These are phyloP conservation scores for Brenthis daphne DNA, from an alignment of 2,888 invertebrate genomes.

Conservation along the genomic window DNA sequence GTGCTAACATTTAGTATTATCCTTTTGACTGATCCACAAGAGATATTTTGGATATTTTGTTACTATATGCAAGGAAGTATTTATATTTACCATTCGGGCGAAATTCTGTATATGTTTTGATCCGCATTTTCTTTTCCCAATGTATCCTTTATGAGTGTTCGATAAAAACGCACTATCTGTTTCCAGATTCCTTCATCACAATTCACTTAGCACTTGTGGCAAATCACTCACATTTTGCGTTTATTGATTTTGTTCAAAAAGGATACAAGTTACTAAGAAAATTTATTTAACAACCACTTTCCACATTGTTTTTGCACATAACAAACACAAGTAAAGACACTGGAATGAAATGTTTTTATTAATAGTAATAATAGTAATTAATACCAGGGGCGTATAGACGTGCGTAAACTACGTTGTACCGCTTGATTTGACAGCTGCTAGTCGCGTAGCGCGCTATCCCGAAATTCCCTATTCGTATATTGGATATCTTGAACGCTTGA, in stretches of 20 bases:
- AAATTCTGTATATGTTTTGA: conserved; percentile 74
- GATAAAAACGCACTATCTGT: conserved; percentile 64
- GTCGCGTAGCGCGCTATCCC: conserved; percentile 60
- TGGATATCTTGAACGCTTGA: conserved; percentile 61
- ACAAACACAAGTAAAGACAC: conserved; percentile 82
- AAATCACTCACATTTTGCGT: conserved; percentile 74
- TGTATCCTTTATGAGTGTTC: conserved; percentile 80
- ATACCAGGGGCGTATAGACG: conserved; percentile 12
- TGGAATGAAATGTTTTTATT: conserved; percentile 52
- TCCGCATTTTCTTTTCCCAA: conserved; percentile 81
- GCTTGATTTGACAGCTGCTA: conserved; percentile 80
- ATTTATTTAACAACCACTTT: conserved; percentile 81
- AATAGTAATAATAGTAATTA: conserved; percentile 37
- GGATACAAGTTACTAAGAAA: conserved; percentile 80
- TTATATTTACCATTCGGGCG: conserved; percentile 78
- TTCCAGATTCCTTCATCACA: conserved; percentile 72
- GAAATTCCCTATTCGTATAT: conserved; percentile 77
- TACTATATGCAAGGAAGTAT: conserved; percentile 22
- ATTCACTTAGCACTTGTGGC: conserved; percentile 61
- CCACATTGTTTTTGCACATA: conserved; percentile 81
- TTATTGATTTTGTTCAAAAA: conserved; percentile 68
- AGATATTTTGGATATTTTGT: too few species aligned
- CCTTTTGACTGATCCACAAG: too few species aligned
- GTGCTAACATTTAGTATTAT: too few species aligned
- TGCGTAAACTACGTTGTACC: conserved; percentile 52